A percentile compares a stretch with the other conserved stretches of the same genome.
Conservation (phyloP, 1,140 invertebrate species). For the Theocolax elegans region DNA sequence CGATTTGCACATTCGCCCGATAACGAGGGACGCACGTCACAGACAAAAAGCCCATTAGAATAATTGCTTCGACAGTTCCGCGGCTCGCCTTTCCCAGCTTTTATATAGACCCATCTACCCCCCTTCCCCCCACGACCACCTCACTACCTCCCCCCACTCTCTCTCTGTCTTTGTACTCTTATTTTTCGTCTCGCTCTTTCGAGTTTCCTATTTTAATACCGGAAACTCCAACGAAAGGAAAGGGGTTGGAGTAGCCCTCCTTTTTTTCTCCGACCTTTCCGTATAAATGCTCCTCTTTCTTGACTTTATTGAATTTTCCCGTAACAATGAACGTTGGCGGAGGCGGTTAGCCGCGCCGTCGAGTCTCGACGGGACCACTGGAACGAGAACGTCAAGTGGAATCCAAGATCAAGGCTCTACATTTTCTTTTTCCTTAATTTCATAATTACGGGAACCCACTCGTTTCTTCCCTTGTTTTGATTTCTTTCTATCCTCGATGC, state of each 20-base stretch:
- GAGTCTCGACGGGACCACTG: neutral
- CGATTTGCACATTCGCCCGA: slow-evolving; percentile 48
- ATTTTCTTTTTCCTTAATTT: neutral
- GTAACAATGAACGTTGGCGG: slow-evolving; percentile 11
- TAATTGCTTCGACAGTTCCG: slow-evolving; percentile 53
- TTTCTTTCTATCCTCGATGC: too few species aligned
- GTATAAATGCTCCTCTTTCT: slow-evolving; percentile 7
- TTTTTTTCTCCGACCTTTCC: neutral
- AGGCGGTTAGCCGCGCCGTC: neutral
- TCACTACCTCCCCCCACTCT: neutral
- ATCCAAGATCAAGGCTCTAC: neutral
- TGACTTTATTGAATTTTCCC: slow-evolving; percentile 28
- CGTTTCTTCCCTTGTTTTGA: too few species aligned
- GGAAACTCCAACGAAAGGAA: too few species aligned
- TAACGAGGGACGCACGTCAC: slow-evolving; percentile 8
- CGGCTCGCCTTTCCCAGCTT: too few species aligned
- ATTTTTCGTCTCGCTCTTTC: slow-evolving; percentile 7
- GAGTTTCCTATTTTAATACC: slow-evolving; percentile 18
- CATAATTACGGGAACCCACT: too few species aligned
- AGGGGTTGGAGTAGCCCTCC: too few species aligned
- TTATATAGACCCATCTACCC: too few species aligned
- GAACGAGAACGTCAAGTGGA: neutral
- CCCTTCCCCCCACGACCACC: too few species aligned
- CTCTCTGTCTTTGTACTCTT: slow-evolving; percentile 11
- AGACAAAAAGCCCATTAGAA: slow-evolving; percentile 47